Conservation (phyloP, 2,797 vertebrate genomes). For the Phyllotis vaccarum region DNA sequence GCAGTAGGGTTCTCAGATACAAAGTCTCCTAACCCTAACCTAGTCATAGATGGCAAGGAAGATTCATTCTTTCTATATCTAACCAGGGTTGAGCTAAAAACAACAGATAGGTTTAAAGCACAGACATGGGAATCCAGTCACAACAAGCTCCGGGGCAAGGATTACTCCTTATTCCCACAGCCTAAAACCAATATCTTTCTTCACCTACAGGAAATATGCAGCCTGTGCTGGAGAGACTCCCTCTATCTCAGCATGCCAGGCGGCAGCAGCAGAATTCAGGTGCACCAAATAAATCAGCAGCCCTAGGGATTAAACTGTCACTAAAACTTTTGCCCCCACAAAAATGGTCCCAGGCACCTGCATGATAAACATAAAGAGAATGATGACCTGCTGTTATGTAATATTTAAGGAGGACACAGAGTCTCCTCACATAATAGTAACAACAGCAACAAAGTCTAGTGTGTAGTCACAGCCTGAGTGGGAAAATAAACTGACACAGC, state of each 20-base stretch:
- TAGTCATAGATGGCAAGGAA: background rate
- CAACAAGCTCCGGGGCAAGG: background rate
- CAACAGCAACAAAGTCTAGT: background rate
- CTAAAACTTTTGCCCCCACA: background rate
- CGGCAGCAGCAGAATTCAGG: background rate
- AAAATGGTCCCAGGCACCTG: background rate
- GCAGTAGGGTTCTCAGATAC: background rate
- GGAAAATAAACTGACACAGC: background rate
- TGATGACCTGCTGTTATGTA: background rate
- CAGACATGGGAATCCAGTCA: background rate
- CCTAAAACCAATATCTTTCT: background rate
- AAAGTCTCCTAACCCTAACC: background rate
- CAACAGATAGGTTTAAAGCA: slow-evolving; percentile 9
- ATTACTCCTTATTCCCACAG: background rate
- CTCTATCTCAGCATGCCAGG: background rate
- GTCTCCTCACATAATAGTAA: background rate
- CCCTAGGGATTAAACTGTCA: background rate
- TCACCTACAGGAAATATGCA: background rate
- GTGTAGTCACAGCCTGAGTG: background rate
- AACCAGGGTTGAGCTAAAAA: background rate
- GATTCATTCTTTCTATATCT: background rate
- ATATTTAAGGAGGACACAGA: background rate
- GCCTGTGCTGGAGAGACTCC: background rate
- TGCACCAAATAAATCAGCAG: background rate
- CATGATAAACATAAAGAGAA: background rate